Evolutionary conservation across 2,113 vertebrate species (phyloP).

Genomic region (Pterocles burchelli): DNA sequence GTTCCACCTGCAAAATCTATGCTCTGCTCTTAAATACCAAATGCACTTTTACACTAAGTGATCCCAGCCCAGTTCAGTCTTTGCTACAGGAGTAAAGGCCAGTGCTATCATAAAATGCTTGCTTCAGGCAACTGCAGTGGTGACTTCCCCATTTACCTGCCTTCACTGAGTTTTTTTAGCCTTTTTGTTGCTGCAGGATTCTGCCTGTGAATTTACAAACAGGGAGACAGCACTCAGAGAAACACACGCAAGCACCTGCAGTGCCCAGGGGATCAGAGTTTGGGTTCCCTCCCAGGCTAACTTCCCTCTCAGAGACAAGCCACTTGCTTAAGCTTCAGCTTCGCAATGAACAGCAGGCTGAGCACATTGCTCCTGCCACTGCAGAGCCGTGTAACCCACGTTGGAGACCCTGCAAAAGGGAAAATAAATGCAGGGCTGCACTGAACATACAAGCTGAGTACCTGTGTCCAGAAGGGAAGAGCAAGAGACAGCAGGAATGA

Average conservation of each 20-base stretch:
- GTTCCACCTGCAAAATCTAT: background rate
- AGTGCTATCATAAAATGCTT: background rate
- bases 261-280: background rate
- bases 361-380: background rate
- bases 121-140: background rate
- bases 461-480: background rate
- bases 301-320: background rate
- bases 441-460: background rate
- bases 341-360: background rate
- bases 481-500: background rate
- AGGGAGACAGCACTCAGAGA: background rate
- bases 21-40: background rate
- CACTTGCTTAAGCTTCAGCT: background rate
- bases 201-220: background rate
- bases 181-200: background rate
- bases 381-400: background rate
- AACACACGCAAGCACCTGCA: background rate
- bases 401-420: background rate
- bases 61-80: background rate
- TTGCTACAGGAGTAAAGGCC: background rate
- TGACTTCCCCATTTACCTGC: background rate
- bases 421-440: background rate
- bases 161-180: background rate
- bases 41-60: background rate
- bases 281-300: background rate